A percentile compares a stretch with the other conserved stretches of the same genome.
Evolutionary conservation across 2,888 invertebrate species (phyloP).

Genomic region (Dione vanillae): DNA sequence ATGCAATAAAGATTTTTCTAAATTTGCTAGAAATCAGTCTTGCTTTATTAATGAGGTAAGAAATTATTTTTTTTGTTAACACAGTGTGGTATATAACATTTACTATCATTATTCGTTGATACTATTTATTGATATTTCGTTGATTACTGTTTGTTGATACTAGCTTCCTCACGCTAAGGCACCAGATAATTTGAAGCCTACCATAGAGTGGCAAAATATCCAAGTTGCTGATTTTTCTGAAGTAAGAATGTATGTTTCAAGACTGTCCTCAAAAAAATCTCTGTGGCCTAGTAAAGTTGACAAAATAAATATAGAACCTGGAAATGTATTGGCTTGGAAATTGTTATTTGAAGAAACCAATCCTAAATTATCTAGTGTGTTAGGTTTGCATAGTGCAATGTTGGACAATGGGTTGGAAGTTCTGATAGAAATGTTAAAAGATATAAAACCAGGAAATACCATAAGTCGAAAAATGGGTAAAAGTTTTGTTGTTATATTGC

Average conservation of each 20-base stretch:
- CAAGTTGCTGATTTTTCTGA: constrained; percentile 88
- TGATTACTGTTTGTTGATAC: neutral
- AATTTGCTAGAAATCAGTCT: constrained; percentile 67
- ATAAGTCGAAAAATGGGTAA: constrained; percentile 71
- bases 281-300: constrained; percentile 55
- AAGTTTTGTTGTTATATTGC: constrained; percentile 20
- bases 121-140: too few relatives aligned
- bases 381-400: constrained; percentile 60
- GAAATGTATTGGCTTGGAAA: constrained; percentile 58
- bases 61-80: neutral
- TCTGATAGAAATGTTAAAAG: constrained; percentile 58
- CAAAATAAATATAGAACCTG: constrained; percentile 52
- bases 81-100: neutral
- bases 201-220: constrained; percentile 87
- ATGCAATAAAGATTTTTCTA: constrained; percentile 76
- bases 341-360: constrained; percentile 61
- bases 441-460: constrained; percentile 63
- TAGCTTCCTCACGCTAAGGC: constrained; percentile 61
- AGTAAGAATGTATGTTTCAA: constrained; percentile 81
- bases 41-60: constrained; percentile 67
- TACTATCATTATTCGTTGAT: neutral
- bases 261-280: constrained; percentile 58
- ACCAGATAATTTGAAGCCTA: constrained; percentile 68
- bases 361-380: constrained; percentile 68
- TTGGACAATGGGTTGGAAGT: constrained; percentile 65